Evolutionary conservation across 92 coral and sea anemone species (phyloP).

Genomic region (Phenganax marumi): DNA sequence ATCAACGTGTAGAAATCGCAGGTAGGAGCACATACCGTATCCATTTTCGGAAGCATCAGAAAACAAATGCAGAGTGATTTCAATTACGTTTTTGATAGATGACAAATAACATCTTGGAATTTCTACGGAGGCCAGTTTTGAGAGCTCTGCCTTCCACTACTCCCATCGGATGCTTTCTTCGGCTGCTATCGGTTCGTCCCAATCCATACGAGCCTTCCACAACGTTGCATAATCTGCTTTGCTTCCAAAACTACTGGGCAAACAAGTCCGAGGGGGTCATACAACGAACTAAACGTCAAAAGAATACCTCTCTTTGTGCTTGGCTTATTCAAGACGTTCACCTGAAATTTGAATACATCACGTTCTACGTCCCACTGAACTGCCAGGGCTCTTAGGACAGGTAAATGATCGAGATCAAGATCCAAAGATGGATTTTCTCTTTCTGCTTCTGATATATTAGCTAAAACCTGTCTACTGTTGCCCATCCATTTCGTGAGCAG

Average conservation of each 20-base stretch:
- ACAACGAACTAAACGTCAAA: constrained; percentile 44
- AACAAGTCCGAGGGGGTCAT: constrained; percentile 52
- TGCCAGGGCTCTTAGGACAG: constrained; percentile 51
- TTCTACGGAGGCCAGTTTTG: constrained; percentile 34
- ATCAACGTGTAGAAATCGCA: constrained; percentile 42
- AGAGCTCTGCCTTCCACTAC: constrained; percentile 44
- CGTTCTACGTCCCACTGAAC: constrained; percentile 61
- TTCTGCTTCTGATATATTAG: constrained; percentile 35
- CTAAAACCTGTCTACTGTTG: constrained; percentile 41
- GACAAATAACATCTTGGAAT: constrained; percentile 47
- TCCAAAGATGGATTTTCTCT: constrained; percentile 43
- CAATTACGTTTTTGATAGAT: neutral
- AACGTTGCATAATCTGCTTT: constrained; percentile 51
- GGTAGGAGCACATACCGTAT: constrained; percentile 45
- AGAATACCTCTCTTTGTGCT: constrained; percentile 52
- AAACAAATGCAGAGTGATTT: constrained; percentile 46
- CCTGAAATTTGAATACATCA: constrained; percentile 50
- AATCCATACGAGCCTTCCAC: constrained; percentile 42
- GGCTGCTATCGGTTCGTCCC: constrained; percentile 47
- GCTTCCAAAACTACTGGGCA: constrained; percentile 55
- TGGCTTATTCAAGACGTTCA: constrained; percentile 21
- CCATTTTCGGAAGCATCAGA: constrained; percentile 55
- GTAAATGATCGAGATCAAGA: constrained; percentile 59
- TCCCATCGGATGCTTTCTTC: constrained; percentile 31
- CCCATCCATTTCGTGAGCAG: constrained; percentile 54